These are phyloP conservation scores for Acanthurus lineatus DNA, from an alignment of 2,797 vertebrate genomes.

Conservation along the genomic window DNA sequence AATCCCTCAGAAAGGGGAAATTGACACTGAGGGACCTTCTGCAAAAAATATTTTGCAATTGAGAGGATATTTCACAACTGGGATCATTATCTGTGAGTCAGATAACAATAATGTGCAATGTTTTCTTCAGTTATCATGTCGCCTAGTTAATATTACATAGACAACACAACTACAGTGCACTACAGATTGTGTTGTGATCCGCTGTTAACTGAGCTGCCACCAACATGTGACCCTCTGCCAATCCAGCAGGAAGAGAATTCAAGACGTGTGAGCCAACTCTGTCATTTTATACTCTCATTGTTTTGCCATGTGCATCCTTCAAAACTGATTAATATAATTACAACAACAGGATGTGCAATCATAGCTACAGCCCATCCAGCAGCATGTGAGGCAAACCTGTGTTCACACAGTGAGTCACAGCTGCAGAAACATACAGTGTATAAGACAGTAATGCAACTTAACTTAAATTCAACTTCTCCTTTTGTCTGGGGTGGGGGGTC, in stretches of 20 bases:
- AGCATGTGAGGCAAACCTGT: neutral
- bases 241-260: slow-evolving; percentile 2
- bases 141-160: neutral
- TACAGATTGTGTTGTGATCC: neutral
- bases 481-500: slow-evolving; percentile 22
- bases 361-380: slow-evolving; percentile 16
- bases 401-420: slow-evolving; percentile 26
- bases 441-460: slow-evolving; percentile 6
- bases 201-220: slow-evolving; percentile 39
- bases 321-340: slow-evolving; percentile 45
- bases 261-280: slow-evolving; percentile 29
- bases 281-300: slow-evolving; percentile 17
- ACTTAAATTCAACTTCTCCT: slow-evolving; percentile 53
- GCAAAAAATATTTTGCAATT: slow-evolving; percentile 23
- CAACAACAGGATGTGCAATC: slow-evolving; percentile 49
- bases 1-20: neutral
- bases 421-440: neutral
- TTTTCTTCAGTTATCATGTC: slow-evolving; percentile 1
- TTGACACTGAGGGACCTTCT: neutral
- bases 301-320: slow-evolving; percentile 6
- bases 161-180: neutral
- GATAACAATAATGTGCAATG: slow-evolving; percentile 16
- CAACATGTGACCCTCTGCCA: slow-evolving; percentile 41
- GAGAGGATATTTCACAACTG: slow-evolving; percentile 29
- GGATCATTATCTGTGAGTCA: slow-evolving; percentile 1